These are phyloP conservation scores for Aphelinus certus DNA, from an alignment of 1,140 invertebrate genomes.

Conservation along the genomic window DNA sequence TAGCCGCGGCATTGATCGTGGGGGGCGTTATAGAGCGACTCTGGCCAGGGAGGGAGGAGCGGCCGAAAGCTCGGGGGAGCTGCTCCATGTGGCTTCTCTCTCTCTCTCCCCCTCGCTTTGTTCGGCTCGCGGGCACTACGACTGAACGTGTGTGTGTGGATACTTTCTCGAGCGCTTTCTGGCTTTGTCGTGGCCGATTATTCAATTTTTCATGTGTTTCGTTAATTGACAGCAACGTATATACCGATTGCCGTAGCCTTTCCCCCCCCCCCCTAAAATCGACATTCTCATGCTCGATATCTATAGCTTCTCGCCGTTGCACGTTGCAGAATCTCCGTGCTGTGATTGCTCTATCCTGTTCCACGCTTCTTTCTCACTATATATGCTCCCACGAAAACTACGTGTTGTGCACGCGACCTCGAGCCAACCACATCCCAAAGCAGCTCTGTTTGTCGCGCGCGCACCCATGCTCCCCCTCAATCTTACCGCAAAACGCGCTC, in stretches of 20 bases:
- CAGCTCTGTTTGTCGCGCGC: no score
- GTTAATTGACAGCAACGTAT: background rate
- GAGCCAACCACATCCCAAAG: no score
- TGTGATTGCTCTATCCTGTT: no score
- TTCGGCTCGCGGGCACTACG: background rate
- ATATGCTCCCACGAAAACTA: no score
- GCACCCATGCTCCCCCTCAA: no score
- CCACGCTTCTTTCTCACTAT: no score
- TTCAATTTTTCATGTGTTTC: slow-evolving; percentile 6
- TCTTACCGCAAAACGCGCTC: no score
- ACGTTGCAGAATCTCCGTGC: no score
- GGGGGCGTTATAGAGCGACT: slow-evolving; percentile 23
- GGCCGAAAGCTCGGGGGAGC: slow-evolving; percentile 42
- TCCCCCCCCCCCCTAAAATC: no score
- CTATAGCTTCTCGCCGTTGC: no score
- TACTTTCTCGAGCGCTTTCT: background rate
- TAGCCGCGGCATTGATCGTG: slow-evolving; percentile 60
- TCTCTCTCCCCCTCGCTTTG: background rate
- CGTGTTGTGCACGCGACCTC: no score
- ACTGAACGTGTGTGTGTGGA: background rate
- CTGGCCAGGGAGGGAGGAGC: slow-evolving; percentile 35
- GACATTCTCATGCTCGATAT: no score
- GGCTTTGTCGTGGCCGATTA: background rate
- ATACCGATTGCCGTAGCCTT: background rate
- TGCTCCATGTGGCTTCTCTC: background rate